Evolutionary conservation across 2,888 invertebrate species (phyloP).

Genomic region (Baccha elongata): DNA sequence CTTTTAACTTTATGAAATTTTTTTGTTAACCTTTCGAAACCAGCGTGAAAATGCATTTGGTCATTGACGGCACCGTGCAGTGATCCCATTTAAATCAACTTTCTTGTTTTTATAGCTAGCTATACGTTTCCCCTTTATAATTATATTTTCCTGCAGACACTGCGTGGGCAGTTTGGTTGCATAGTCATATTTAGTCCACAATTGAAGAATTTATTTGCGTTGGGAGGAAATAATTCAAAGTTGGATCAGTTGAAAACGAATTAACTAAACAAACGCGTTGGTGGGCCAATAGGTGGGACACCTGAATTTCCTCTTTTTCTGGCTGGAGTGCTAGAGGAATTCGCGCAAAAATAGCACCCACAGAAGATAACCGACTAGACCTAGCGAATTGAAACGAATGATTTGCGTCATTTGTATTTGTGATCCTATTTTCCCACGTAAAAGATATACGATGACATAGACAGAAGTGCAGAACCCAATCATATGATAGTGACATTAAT

Average conservation of each 20-base stretch:
- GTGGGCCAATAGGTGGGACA: conserved; percentile 18
- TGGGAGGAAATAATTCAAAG: conserved; percentile 23
- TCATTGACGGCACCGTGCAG: background rate
- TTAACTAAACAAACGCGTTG: conserved; percentile 9
- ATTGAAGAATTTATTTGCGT: conserved; percentile 30
- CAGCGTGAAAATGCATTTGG: background rate
- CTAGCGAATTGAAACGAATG: conserved; percentile 10
- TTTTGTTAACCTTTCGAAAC: background rate
- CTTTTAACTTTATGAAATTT: background rate
- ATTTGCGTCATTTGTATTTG: background rate
- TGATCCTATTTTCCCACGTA: conserved; percentile 15
- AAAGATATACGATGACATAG: no score
- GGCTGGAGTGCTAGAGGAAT: conserved; percentile 3
- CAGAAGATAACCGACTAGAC: conserved; percentile 13
- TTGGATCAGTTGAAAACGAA: conserved; percentile 5
- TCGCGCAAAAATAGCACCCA: conserved; percentile 19
- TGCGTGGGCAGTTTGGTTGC: conserved; percentile 9
- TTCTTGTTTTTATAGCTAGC: background rate
- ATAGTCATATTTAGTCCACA: conserved; percentile 25
- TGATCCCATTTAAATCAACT: background rate
- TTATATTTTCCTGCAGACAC: conserved; percentile 21
- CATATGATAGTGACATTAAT: no score
- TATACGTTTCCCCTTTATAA: background rate
- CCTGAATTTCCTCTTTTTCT: background rate
- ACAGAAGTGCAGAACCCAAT: no score